These are phyloP conservation scores for Hirtodrosophila confusa DNA, from an alignment of 2,888 invertebrate species.

Conservation along the genomic window DNA sequence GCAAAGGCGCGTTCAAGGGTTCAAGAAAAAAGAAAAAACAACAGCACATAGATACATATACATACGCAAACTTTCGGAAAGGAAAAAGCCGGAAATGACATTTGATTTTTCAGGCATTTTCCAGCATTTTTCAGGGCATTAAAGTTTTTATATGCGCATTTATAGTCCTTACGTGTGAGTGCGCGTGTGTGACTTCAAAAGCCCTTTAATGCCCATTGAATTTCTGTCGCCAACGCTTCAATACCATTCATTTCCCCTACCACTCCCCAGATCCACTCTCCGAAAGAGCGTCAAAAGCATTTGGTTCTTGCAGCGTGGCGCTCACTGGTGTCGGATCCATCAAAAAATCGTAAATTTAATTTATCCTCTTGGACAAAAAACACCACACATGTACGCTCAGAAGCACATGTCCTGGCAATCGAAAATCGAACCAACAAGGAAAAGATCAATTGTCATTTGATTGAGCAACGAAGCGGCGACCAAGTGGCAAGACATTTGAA, in stretches of 20 bases:
- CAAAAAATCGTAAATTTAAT: conserved; percentile 22
- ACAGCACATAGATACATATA: not conserved
- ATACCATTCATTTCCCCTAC: not conserved
- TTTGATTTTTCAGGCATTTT: conserved; percentile 50
- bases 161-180: conserved; percentile 11
- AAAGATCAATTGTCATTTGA: conserved; percentile 46
- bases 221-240: conserved; percentile 37
- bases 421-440: conserved; percentile 2
- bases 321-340: conserved; percentile 1
- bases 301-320: not conserved
- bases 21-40: conserved; percentile 12
- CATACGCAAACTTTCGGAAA: conserved; percentile 3
- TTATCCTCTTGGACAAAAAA: conserved; percentile 7
- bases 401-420: not conserved
- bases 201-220: conserved; percentile 26
- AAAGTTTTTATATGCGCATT: conserved; percentile 47
- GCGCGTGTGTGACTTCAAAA: conserved; percentile 29
- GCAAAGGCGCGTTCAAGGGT: conserved; percentile 2
- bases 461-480: conserved; percentile 20
- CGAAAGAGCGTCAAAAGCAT: conserved; percentile 14
- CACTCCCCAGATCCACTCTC: not conserved
- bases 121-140: conserved; percentile 46
- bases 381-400: not conserved
- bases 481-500: conserved; percentile 13
- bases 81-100: conserved; percentile 12